Evolutionary conservation across 2,888 invertebrate genomes (phyloP), one percentile per base, ranked within the genome.

Genomic region (Epirrhoe tristata): DNA sequence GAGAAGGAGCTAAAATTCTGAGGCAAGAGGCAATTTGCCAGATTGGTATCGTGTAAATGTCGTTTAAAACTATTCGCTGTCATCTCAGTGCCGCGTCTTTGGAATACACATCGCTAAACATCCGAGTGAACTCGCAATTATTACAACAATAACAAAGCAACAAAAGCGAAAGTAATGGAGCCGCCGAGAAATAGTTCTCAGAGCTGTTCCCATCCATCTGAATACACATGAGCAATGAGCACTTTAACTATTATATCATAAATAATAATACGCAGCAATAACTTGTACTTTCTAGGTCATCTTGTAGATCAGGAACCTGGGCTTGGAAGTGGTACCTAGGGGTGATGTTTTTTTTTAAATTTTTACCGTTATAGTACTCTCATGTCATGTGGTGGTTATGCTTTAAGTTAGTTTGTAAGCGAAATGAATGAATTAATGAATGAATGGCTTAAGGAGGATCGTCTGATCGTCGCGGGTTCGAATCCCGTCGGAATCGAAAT

Each of bases 131-230:
- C 63, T 68, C 69, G 61, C 62, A 66, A 56, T 68, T 66, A 72
- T 67, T 69, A 70, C 67, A 60, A 53, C 72, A 63, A 58, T 64
- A 70, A 68, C 62, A 70, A 67, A 58, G 63, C 58, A 64, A 66
- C 69, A 67, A 71, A 73, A 74, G 70, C 66, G 73, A 73, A 74
- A 73, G 74, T 63, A 60, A 64, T 64, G 60, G 64, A 57, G 57
- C 60, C 66, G 62, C 66, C 52, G 61, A 69, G 72, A 72, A 72
- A 69, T 63, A 70, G 56, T 74, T 72, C 74, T 59, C 68, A 72
- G 69, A 71, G 66, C 59, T 63, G 65, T 70, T 72, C 72, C 58
- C 65, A 71, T 74, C 63, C 66, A 74, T 72, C 66, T 72, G 72
- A 74, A 74, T 72, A 72, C 64, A 43, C 63, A 72, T 63, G 71